Percentiles rank a stretch among this genome's conserved stretches.
These are phyloP conservation scores for Micromesistius poutassou DNA, from an alignment of 2,797 vertebrate genomes.

Conservation along the genomic window DNA sequence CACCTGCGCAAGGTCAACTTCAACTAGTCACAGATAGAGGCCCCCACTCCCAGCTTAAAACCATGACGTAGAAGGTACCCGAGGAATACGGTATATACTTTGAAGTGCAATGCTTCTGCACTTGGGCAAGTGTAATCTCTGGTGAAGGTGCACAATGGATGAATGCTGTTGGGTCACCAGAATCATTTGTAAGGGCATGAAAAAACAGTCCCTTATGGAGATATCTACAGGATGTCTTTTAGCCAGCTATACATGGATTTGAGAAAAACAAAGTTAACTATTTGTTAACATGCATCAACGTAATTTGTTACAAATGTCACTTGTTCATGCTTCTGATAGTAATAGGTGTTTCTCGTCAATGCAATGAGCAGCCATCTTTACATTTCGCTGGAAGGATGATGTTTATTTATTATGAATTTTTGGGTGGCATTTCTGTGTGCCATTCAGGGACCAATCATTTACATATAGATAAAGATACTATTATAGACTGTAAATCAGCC, in stretches of 20 bases:
- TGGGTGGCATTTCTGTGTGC: slow-evolving; percentile 12
- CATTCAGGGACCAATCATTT: slow-evolving; percentile 43
- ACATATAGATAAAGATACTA: background rate
- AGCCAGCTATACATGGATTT: background rate
- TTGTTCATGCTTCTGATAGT: background rate
- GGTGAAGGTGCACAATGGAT: background rate
- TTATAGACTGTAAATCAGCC: slow-evolving; percentile 11
- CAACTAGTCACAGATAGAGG: slow-evolving; percentile 62
- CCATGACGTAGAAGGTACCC: background rate
- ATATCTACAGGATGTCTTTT: background rate
- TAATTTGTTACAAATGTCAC: background rate
- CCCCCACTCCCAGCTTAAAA: background rate
- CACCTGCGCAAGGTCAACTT: slow-evolving; percentile 93
- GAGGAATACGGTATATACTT: background rate
- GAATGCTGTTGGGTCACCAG: slow-evolving; percentile 11
- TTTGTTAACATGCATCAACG: background rate
- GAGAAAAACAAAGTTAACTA: background rate
- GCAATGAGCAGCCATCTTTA: background rate
- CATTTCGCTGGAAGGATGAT: background rate
- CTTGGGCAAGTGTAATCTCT: slow-evolving; percentile 7
- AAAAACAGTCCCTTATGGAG: background rate
- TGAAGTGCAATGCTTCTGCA: slow-evolving; percentile 17
- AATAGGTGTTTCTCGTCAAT: background rate
- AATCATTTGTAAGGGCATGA: background rate
- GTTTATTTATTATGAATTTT: background rate